phyloP scores from a whole-genome alignment of 2,888 invertebrate species.

The Sialis fuliginosa region DNA sequence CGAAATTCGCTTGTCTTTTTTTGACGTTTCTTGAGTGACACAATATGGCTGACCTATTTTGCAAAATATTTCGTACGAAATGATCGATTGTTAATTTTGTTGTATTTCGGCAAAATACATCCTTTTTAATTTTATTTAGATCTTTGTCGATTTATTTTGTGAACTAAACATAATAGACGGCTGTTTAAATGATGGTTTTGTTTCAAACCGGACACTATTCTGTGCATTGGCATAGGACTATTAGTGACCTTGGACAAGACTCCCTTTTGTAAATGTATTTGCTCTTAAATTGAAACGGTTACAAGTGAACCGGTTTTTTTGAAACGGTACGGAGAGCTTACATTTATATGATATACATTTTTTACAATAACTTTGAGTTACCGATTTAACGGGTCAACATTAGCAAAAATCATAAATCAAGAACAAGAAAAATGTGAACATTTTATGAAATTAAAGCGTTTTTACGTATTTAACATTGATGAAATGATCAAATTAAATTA shows the following conservation, averaged over 20 bases:
- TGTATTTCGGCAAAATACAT: not conserved
- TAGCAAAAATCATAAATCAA: too few species aligned
- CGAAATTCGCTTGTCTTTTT: conserved; percentile 4
- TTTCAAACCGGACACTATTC: conserved; percentile 2
- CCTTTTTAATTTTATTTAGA: too few species aligned
- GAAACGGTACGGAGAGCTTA: too few species aligned
- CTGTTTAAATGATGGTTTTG: not conserved
- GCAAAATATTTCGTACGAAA: conserved; percentile 1
- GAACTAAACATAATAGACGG: too few species aligned
- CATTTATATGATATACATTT: too few species aligned
- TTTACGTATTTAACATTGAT: too few species aligned
- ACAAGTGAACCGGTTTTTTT: not conserved
- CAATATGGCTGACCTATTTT: conserved; percentile 7
- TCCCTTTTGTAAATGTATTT: not conserved
- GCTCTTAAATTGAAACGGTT: not conserved
- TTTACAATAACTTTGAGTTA: too few species aligned
- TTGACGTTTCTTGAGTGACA: conserved; percentile 5
- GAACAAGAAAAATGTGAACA: too few species aligned
- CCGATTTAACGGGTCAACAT: too few species aligned
- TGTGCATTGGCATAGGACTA: conserved; percentile 5
- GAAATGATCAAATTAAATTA: too few species aligned
- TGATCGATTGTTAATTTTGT: conserved; percentile 2
- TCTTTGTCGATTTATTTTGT: too few species aligned
- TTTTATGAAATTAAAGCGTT: too few species aligned
- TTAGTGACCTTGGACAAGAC: conserved; percentile 5